Evolutionary conservation across 2,888 invertebrate species (phyloP).

Genomic region (Amblyjoppa proteus): DNA sequence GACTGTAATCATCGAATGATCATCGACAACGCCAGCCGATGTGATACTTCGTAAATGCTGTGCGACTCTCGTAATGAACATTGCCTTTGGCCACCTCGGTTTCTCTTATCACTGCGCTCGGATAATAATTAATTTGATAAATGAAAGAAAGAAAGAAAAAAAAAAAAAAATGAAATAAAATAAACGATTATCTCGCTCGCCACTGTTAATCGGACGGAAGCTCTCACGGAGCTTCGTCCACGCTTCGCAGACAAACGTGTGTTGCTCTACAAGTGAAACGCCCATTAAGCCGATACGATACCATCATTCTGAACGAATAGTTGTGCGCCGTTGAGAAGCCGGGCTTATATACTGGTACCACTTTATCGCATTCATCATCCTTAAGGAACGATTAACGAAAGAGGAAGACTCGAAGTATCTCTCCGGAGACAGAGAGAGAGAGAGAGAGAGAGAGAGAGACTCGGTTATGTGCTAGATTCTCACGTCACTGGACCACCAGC

Average conservation of each 20-base stretch:
- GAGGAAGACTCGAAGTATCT: conserved; percentile 35
- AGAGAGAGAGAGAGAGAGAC: conserved; percentile 24
- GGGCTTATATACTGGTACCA: conserved; percentile 69
- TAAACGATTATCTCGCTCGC: conserved; percentile 34
- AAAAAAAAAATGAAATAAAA: conserved; percentile 39
- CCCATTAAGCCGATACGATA: conserved; percentile 65
- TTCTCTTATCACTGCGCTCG: not conserved
- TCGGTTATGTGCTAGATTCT: conserved; percentile 42
- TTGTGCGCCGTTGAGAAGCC: conserved; percentile 28
- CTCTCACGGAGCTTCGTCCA: not conserved
- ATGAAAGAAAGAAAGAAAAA: conserved; percentile 30
- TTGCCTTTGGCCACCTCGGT: not conserved
- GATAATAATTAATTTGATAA: conserved; percentile 20
- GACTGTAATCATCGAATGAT: conserved; percentile 22
- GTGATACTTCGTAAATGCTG: not conserved
- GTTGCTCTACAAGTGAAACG: conserved; percentile 53
- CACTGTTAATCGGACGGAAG: conserved; percentile 7
- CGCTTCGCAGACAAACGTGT: not conserved
- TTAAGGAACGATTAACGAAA: conserved; percentile 68
- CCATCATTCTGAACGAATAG: conserved; percentile 55
- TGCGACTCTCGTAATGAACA: not conserved
- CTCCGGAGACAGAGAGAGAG: conserved; percentile 12
- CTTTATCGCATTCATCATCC: conserved; percentile 73
- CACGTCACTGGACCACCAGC: conserved; percentile 37
- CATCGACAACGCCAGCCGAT: conserved; percentile 28